A percentile compares a stretch with the other conserved stretches of the same genome.
phyloP scores from a whole-genome alignment of 2,888 invertebrate genomes.

The Scaptomyza polygonia region DNA sequence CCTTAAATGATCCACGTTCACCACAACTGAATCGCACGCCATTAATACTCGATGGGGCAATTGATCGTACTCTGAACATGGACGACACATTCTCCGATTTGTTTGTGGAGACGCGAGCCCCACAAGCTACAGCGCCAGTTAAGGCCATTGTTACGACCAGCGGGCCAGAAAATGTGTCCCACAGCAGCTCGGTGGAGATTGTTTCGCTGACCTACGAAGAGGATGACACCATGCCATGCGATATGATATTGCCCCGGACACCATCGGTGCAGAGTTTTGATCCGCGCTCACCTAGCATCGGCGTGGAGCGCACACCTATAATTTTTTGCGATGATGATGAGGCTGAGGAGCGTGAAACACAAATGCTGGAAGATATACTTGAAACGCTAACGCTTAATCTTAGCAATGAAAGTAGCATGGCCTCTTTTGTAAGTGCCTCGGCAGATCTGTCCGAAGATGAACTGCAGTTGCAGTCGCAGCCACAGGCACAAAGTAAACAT shows the following conservation, averaged over 20 bases:
- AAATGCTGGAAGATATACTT: constrained; percentile 80
- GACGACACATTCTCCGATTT: constrained; percentile 82
- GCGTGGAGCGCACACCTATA: constrained; percentile 82
- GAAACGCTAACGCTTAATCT: constrained; percentile 79
- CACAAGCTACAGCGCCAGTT: constrained; percentile 17
- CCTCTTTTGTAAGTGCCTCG: constrained; percentile 58
- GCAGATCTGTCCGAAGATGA: constrained; percentile 42
- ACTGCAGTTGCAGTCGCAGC: constrained; percentile 5
- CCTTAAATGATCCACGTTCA: constrained; percentile 81
- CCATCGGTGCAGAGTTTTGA: constrained; percentile 55
- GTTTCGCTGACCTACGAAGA: constrained; percentile 61
- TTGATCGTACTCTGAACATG: constrained; percentile 77
- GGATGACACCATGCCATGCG: constrained; percentile 67
- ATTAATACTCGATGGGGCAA: constrained; percentile 73
- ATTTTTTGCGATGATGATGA: constrained; percentile 80
- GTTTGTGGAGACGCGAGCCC: constrained; percentile 77
- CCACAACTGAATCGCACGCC: constrained; percentile 82
- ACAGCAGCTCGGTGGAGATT: constrained; percentile 60
- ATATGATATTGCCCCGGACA: constrained; percentile 45
- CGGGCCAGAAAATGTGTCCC: constrained; percentile 18
- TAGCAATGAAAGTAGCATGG: constrained; percentile 71
- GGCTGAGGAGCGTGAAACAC: constrained; percentile 73
- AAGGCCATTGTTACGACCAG: neutral
- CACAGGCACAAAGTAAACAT: neutral
- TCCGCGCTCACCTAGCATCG: constrained; percentile 82